phyloP scores from a whole-genome alignment of 2,113 vertebrate species.

The Holacanthus passer region DNA sequence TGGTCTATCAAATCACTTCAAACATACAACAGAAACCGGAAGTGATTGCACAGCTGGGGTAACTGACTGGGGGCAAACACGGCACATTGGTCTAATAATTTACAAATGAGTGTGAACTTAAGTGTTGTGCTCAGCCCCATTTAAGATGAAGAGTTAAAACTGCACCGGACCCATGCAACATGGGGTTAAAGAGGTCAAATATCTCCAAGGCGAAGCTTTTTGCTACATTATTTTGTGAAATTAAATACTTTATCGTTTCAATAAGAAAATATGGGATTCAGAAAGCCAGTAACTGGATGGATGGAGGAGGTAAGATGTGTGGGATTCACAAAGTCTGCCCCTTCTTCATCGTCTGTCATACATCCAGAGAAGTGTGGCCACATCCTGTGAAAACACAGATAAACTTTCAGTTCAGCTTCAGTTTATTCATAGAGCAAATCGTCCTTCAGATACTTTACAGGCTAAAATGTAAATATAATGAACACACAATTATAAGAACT shows the following conservation, averaged over 20 bases:
- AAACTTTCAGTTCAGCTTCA: not conserved
- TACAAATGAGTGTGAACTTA: conserved; percentile 43
- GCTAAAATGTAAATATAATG: not conserved
- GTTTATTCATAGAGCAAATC: not conserved
- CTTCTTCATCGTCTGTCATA: conserved; percentile 27
- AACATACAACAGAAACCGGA: conserved; percentile 6
- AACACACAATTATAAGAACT: too few relatives aligned
- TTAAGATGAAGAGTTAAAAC: not conserved
- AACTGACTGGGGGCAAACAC: conserved; percentile 20
- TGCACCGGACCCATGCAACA: conserved; percentile 4
- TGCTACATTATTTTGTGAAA: conserved; percentile 65
- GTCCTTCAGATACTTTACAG: not conserved
- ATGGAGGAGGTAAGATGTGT: not conserved
- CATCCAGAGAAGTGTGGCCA: conserved; percentile 31
- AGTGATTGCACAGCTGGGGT: conserved; percentile 49
- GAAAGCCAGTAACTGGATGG: not conserved
- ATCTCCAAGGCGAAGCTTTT: not conserved
- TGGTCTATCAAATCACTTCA: conserved; percentile 50
- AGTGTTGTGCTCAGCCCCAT: conserved; percentile 29
- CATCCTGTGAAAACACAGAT: conserved; percentile 56
- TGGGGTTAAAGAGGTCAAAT: not conserved
- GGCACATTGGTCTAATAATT: conserved; percentile 56
- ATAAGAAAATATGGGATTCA: not conserved
- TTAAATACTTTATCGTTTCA: not conserved
- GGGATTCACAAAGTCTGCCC: not conserved